Base-by-base conservation (phyloP, 2,888 invertebrate genomes). In the Blera fallax region DNA sequence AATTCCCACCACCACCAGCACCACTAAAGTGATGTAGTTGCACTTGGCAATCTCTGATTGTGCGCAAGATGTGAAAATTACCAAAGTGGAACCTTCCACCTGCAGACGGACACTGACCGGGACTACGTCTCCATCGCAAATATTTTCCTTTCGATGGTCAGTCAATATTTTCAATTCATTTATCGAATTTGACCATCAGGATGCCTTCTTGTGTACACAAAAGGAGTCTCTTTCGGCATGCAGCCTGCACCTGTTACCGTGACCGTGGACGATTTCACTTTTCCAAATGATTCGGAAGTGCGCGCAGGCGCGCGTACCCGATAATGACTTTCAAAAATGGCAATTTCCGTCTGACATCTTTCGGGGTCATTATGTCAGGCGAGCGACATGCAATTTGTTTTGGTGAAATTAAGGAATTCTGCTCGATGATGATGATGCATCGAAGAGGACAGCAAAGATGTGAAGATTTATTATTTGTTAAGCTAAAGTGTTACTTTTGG, bases 301-400 rank as follows among this genome's bases (percentile, higher is more conserved):
- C 24, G n/a, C n/a, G n/a, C n/a, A n/a, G n/a, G n/a, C 4, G 24
- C 72, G 14, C 34, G 43, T 65, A 67, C 10, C 58, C 8, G 74
- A 48, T 74, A 70, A 74, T 84, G 79, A 70, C 84, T 84, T 84
- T 84, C 70, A 76, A 52, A 78, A 60, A 50, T 32, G 16, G 32
- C 58, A 18, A 72, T 37, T 67, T 40, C 32, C 50, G 52, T 58
- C 40, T 27, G 73, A 54, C 73, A 69, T 84, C 32, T 69, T 78
- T 79, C 65, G 70, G 74, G 79, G 84, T 84, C 84, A 84, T 79
- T 84, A 84, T 79, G 79, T 79, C 69, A 84, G 64, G 34, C 69
- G 56, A 37, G 8, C 54, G 77, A 77, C n/a, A 58, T 56, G 72
- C 58, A 65, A 67, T 72, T 77, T 52, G 64, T 65, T 65, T 58